Evolutionary conservation across 2,797 vertebrate genomes (phyloP), one percentile per base, ranked within the genome.

Genomic region (Mormyrops attenuatus): DNA sequence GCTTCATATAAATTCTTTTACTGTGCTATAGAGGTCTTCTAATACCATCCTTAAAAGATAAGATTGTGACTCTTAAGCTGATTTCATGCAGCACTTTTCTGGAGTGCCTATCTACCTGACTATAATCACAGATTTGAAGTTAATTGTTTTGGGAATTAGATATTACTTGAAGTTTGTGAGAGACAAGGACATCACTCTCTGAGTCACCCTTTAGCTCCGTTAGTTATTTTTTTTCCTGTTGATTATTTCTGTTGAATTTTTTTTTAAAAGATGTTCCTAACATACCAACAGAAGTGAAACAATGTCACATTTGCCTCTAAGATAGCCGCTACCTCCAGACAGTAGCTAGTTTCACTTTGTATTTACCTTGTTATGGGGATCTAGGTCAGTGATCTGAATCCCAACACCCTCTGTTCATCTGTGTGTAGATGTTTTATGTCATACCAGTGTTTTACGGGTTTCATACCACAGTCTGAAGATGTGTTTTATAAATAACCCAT

Each of bases 11-110:
- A 87, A 87, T 38, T 17, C 53, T 30, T 44, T 34, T 17, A 15
- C 52, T 57, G 26, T n/a, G 2, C 47, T 53, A 52, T 34, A 26
- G n/a, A 85, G 47, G 82, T 85, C n/a, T 52, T 85, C 82, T 85
- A 85, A 52, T 85, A 52, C 82, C 82, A 30, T 50, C 82, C 82
- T 52, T 85, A 26, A 85, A 85, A 52, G 82, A 85, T 85, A n/a
- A 50, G 50, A 53, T 55, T 86, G 11, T 57, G 49, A 87, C 52
- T 87, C 52, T 34, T 57, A 57, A 87, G 85, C 85, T 87, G 49
- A 15, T 87, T 52, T 87, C 50, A 55, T 38, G 50, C 52, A 87
- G 50, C 47, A 84, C 80, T 84, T 84, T 84, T 84, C 44, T 50
- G 47, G 7, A 84, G 80, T 84, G 44, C 80, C 80, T 49, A 50